Base-by-base conservation (phyloP, 2,113 vertebrate species). In the Hydrochoerus hydrochaeris region DNA sequence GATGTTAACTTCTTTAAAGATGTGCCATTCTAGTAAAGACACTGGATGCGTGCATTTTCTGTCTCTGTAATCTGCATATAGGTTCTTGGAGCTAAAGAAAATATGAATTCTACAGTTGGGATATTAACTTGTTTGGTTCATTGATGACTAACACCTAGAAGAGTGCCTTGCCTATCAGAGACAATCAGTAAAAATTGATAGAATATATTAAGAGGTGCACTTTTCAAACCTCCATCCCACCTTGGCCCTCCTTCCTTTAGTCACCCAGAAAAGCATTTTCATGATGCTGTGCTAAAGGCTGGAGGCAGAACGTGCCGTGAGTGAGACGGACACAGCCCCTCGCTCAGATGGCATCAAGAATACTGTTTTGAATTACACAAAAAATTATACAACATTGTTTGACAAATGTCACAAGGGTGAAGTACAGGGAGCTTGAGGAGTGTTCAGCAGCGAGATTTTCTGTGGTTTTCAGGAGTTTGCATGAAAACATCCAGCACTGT, bases 111-210 rank as follows among this genome's bases (percentile, higher is more conserved):
- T 73, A 58, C 54, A 82, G 52, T 19, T 41, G 30, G 12, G 57
- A 91, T 86, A 90, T 11, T 85, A 77, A 95, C 81, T 46, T 35
- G 7, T n/a, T 91, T 88, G 80, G 41, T 63, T 95, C 19, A 30
- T n/a, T 63, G 63, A 44, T 1, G 38, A 38, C 12, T 85, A 91
- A 93, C 78, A 19, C 57, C 65, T 69, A 58, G 3, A 32, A 41
- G 12, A 78, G 22, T 87, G 28, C 11, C 44, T 75, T 38, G 32
- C 1, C 12, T 69, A 88, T 38, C 75, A 88, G 84, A 91, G 62
- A 44, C 38, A 81, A 58, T 60, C 35, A 75, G 67, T 82, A 94
- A 88, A 84, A 91, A 94, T 89, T 88, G 71, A 93, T n/a, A 87
- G 32, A 88, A 41, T 91, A 88, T 24, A 63, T 26, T 62, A 81